phyloP scores from a whole-genome alignment of 2,113 vertebrate genomes.

The Oxyura jamaicensis region DNA sequence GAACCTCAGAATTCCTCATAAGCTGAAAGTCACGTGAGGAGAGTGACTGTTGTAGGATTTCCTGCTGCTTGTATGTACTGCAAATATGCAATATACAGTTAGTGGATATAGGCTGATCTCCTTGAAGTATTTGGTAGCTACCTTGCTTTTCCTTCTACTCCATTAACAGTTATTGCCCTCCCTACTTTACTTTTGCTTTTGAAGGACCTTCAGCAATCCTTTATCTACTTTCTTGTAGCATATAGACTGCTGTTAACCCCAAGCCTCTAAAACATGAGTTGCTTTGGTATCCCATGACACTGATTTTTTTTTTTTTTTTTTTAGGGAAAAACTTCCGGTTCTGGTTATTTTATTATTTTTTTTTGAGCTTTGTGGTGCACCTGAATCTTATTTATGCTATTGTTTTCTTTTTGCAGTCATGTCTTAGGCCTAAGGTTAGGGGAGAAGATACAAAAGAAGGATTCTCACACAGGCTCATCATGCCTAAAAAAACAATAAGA shows the following conservation, averaged over 20 bases:
- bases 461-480: not conserved
- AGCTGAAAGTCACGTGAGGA: not conserved
- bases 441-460: not conserved
- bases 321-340: not conserved
- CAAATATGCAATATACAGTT: not conserved
- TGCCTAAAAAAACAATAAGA: not conserved
- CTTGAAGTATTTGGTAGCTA: not conserved
- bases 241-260: not conserved
- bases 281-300: not conserved
- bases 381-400: not conserved
- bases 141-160: not conserved
- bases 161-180: not conserved
- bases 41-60: not conserved
- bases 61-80: not conserved
- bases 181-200: not conserved
- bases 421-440: not conserved
- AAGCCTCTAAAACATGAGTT: not conserved
- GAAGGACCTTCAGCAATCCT: not conserved
- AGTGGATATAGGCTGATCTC: not conserved
- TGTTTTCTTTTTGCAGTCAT: not conserved
- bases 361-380: not conserved
- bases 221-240: not conserved
- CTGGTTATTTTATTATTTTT: not conserved
- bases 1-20: not conserved
- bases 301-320: not conserved